A percentile compares a stretch with the other conserved stretches of the same genome.
These are phyloP conservation scores for Amblyraja radiata DNA, from an alignment of 2,797 vertebrate species.

Conservation along the genomic window DNA sequence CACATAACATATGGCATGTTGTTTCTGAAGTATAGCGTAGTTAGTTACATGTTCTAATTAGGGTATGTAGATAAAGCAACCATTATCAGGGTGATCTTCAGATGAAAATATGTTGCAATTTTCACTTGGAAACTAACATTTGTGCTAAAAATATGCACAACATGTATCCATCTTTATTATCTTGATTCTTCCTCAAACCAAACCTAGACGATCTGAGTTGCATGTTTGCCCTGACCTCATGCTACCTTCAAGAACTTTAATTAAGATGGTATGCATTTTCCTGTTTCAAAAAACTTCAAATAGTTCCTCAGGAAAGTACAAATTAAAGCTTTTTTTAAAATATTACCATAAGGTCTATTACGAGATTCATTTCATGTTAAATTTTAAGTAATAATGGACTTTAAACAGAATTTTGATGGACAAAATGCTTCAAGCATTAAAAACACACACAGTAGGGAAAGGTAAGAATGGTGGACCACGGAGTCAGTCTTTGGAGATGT, in stretches of 20 bases:
- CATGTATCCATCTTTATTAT: neutral
- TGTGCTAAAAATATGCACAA: neutral
- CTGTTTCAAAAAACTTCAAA: neutral
- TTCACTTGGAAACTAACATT: neutral
- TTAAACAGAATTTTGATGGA: neutral
- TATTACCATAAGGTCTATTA: neutral
- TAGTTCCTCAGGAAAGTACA: neutral
- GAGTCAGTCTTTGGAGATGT: neutral
- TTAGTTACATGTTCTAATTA: neutral
- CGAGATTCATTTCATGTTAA: neutral
- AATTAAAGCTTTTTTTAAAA: neutral
- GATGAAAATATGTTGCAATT: neutral
- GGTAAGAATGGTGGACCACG: neutral
- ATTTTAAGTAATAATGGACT: neutral
- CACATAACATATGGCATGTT: constrained; percentile 13
- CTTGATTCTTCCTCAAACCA: neutral
- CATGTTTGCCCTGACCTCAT: neutral
- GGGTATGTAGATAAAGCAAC: neutral
- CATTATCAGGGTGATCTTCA: neutral
- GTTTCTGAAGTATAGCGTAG: neutral
- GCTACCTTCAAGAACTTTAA: neutral
- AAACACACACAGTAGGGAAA: neutral
- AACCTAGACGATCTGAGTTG: neutral
- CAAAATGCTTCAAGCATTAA: neutral
- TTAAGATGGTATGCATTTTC: neutral